Evolutionary conservation across 2,888 invertebrate genomes (phyloP), one percentile per base, ranked within the genome.

Genomic region (Papilio elwesi): DNA sequence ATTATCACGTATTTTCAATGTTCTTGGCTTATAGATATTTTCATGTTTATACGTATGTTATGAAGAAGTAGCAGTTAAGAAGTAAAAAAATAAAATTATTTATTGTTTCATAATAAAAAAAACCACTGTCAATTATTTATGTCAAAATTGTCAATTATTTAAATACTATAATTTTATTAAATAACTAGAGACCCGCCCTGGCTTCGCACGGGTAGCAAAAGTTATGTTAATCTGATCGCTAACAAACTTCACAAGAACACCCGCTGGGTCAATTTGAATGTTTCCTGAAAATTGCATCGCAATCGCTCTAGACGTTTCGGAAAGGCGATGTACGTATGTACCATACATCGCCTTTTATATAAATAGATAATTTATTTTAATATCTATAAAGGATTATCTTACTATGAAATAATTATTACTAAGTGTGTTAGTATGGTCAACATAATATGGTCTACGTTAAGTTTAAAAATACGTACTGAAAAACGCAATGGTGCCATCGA

Each of bases 401-500:
- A 43, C 43, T 43, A 43, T 43, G 2, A 43, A 43, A 9, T 43
- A 43, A 43, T 43, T 1, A 6, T 5, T 43, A 43, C 43, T 43
- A 4, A 43, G 9, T 52, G n/a, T 48, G 57, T 68, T 49, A 53
- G 47, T 48, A 38, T 43, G 43, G 43, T 7, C 43, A 43, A 43
- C 9, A 57, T 36, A 43, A 47, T 38, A 48, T 9, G 43, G 43
- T 65, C n/a, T 55, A 66, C 12, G 53, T 66, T 36, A 38, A 52
- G 64, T 64, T 16, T 36, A 12, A 43, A 75, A 81, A 81, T 80
- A 82, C 78, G 79, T 83, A 82, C 82, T 80, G 67, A 74, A 78
- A 80, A 77, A 79, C 76, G 80, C 79, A 75, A 87, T 87, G 89
- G 90, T 91, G 90, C 88, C 88, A 88, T 87, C 88, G 90, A 90